phyloP scores from a whole-genome alignment of 2,113 vertebrate species.

The Bettongia penicillata region DNA sequence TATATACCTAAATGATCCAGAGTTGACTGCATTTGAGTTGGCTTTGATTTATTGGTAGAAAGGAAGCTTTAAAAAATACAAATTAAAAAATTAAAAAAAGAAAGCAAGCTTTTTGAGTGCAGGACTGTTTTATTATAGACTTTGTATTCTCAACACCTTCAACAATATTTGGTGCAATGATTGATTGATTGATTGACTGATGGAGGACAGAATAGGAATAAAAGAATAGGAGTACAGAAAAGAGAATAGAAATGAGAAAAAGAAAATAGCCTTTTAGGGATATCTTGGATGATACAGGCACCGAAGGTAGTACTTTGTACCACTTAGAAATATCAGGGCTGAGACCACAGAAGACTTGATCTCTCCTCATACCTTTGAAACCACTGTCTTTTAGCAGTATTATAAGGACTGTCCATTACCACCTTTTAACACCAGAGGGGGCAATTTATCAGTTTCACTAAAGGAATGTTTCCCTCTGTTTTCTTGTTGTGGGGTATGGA shows the following conservation, averaged over 20 bases:
- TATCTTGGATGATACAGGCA: not conserved
- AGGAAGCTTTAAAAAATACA: not conserved
- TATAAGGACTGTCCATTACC: not conserved
- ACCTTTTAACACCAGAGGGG: not conserved
- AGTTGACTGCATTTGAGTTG: constrained; percentile 12
- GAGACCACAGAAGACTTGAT: not conserved
- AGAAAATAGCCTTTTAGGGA: not conserved
- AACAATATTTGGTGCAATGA: not conserved
- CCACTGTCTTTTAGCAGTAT: not conserved
- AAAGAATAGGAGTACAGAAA: not conserved
- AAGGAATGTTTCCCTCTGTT: not conserved
- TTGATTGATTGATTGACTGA: not conserved
- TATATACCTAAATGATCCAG: constrained; percentile 6
- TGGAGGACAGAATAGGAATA: not conserved
- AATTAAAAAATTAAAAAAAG: no score
- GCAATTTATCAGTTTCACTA: constrained; percentile 36
- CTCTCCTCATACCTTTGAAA: not conserved
- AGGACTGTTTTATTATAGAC: not conserved
- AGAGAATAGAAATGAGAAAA: constrained; percentile 17
- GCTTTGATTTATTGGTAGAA: not conserved
- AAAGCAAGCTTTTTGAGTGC: not conserved
- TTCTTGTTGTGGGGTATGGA: not conserved
- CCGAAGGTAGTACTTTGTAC: not conserved
- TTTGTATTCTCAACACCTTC: not conserved
- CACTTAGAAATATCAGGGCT: not conserved